These are phyloP conservation scores for Paralvinella palmiformis DNA, from an alignment of 1,140 invertebrate genomes.

Conservation along the genomic window DNA sequence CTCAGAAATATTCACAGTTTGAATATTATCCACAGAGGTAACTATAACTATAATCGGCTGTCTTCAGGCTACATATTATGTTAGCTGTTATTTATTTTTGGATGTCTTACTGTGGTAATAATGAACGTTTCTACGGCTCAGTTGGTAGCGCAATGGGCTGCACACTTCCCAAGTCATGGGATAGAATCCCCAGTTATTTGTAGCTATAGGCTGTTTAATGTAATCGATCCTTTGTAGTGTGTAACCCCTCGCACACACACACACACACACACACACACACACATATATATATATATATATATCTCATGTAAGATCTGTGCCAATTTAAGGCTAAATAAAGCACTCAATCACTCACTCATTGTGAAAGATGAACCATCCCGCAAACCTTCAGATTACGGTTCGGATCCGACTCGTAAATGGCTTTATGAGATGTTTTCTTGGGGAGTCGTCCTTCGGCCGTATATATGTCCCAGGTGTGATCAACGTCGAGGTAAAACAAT, in stretches of 20 bases:
- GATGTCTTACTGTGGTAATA: background rate
- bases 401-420: no score
- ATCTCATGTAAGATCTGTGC: no score
- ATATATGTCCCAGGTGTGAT: background rate
- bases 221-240: background rate
- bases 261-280: no score
- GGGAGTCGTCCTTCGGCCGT: background rate
- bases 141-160: background rate
- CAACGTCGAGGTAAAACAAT: background rate
- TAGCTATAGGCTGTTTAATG: background rate
- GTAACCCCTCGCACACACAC: no score
- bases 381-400: no score
- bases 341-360: no score
- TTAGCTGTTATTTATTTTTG: background rate
- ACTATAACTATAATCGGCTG: conserved; percentile 32
- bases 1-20: conserved; percentile 52
- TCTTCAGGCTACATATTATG: background rate
- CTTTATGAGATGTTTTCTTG: background rate
- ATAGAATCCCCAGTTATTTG: background rate
- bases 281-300: no score
- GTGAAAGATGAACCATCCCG: no score
- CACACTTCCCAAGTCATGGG: conserved; percentile 29
- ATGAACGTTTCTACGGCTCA: background rate
- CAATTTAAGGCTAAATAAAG: no score
- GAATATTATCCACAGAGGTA: conserved; percentile 55